Evolutionary conservation across 2,113 vertebrate species (phyloP).

Genomic region (Apus apus): DNA sequence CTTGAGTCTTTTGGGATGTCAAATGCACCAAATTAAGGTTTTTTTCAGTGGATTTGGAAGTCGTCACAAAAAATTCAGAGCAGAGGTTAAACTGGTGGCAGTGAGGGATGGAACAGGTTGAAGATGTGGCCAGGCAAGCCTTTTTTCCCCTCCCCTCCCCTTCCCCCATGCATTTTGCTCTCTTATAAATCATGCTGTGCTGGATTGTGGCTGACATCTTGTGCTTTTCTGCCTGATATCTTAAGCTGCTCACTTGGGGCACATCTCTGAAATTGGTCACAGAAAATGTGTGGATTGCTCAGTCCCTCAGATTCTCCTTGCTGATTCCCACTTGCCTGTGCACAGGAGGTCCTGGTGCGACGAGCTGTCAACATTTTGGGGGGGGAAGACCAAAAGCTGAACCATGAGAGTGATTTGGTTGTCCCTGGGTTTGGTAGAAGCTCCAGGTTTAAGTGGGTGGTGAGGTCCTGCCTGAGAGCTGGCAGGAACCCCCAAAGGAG

Average conservation of each 20-base stretch:
- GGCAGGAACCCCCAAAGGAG: background rate
- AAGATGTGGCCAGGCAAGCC: background rate
- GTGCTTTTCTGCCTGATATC: background rate
- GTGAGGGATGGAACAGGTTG: background rate
- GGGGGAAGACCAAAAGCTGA: background rate
- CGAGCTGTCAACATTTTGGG: background rate
- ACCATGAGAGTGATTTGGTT: background rate
- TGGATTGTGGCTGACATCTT: background rate
- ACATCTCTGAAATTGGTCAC: background rate
- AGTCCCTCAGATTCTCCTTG: background rate
- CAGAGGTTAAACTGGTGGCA: background rate
- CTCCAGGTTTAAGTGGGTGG: background rate
- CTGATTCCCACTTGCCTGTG: background rate
- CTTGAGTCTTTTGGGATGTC: background rate
- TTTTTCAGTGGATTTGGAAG: background rate
- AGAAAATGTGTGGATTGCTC: background rate
- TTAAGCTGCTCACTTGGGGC: background rate
- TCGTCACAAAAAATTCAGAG: rapidly evolving
- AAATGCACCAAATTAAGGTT: background rate
- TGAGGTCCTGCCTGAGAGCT: background rate
- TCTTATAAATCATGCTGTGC: background rate
- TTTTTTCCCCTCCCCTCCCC: background rate
- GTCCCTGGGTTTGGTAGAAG: background rate
- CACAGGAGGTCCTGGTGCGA: background rate
- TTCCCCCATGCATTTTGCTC: background rate